phyloP scores from a whole-genome alignment of 2,888 invertebrate genomes.

The Lasioglossum figueresi region DNA sequence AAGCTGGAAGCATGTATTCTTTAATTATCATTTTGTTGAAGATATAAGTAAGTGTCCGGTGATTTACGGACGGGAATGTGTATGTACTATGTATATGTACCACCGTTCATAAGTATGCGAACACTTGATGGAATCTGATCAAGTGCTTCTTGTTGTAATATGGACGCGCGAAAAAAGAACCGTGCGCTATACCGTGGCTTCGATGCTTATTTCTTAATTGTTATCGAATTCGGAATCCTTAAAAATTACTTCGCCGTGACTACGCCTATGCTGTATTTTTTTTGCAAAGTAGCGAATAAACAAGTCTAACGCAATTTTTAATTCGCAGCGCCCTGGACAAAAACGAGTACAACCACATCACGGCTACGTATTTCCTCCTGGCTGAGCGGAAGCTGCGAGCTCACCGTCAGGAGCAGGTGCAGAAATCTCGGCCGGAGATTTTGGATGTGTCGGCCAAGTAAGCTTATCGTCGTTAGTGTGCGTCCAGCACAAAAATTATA shows the following conservation, averaged over 20 bases:
- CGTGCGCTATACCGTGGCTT: background rate
- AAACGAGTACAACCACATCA: conserved; percentile 99
- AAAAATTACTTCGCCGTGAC: background rate
- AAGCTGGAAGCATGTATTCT: too few relatives aligned
- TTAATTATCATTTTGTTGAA: too few relatives aligned
- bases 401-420: conserved; percentile 88
- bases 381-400: conserved; percentile 96
- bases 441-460: conserved; percentile 79
- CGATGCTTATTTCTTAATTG: background rate
- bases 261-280: background rate
- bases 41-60: too few relatives aligned
- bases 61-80: too few relatives aligned
- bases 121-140: background rate
- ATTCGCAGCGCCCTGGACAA: conserved; percentile 92
- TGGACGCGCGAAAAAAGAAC: background rate
- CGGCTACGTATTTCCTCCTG: conserved; percentile 98
- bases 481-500: too few relatives aligned
- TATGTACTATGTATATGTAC: background rate
- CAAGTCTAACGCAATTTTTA: conserved; percentile 19
- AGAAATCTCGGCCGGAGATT: conserved; percentile 84
- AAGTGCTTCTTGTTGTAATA: background rate
- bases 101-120: background rate
- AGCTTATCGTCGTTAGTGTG: background rate
- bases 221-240: background rate
- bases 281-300: background rate